A percentile compares a stretch with the other conserved stretches of the same genome.
Evolutionary conservation across 2,113 vertebrate genomes (phyloP).

Genomic region (Bagarius yarrelli): DNA sequence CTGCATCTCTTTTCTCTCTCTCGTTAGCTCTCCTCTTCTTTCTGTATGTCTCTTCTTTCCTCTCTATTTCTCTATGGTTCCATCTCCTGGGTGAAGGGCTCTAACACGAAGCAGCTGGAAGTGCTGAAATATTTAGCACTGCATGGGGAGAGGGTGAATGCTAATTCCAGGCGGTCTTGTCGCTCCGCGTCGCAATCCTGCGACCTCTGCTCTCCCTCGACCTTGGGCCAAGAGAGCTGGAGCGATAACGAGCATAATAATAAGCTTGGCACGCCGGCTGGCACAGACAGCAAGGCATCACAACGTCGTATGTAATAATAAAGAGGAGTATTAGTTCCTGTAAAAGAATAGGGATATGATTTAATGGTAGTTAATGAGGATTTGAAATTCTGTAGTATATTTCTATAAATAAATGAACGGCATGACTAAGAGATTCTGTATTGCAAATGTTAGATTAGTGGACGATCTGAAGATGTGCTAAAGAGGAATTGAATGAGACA

Average conservation of each 20-base stretch:
- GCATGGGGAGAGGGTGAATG: slow-evolving; percentile 66
- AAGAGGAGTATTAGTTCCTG: not conserved
- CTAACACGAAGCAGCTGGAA: slow-evolving; percentile 77
- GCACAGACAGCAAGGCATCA: slow-evolving; percentile 11
- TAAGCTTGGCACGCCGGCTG: slow-evolving; percentile 48
- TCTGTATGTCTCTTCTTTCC: not conserved
- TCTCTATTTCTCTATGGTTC: slow-evolving; percentile 45
- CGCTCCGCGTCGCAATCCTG: slow-evolving; percentile 48
- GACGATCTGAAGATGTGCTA: not conserved
- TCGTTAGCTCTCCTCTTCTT: not conserved
- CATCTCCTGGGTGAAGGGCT: slow-evolving; percentile 72
- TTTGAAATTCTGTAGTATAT: not conserved
- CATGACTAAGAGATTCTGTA: not conserved
- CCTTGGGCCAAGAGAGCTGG: slow-evolving; percentile 63
- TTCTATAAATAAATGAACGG: not conserved
- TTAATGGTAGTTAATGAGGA: too few species aligned
- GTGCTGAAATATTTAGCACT: slow-evolving; percentile 77
- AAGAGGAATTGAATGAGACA: slow-evolving; percentile 1
- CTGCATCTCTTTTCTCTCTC: slow-evolving; percentile 30
- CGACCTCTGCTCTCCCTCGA: slow-evolving; percentile 69
- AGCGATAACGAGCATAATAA: slow-evolving; percentile 66
- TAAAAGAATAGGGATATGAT: not conserved
- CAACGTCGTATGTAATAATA: not conserved
- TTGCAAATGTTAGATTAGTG: slow-evolving; percentile 12
- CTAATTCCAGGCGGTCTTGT: slow-evolving; percentile 64